Base-by-base conservation (phyloP, 2,888 invertebrate genomes). In the Hartigia nigra region DNA sequence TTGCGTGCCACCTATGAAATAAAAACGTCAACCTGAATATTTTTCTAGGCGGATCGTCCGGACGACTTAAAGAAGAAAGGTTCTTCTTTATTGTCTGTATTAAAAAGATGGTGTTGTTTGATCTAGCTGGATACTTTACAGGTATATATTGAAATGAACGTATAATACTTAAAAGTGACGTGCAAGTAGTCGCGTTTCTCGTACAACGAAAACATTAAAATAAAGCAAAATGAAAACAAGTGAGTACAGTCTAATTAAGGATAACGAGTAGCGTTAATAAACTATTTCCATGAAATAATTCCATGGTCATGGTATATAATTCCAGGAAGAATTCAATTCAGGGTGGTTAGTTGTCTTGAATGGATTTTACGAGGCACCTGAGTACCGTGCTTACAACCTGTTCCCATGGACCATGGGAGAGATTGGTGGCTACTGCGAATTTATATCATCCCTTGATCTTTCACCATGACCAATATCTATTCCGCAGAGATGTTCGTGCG, bases 321-420 rank as follows among this genome's bases (percentile, higher is more conserved):
- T 55, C 23, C 23, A 55, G 9, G 9, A 55, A 55, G 23, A 55
- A 23, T 55, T 55, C 23, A 55, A 2, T 23, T 55, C 39, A 55
- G 39, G 14, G 39, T 55, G 23, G 23, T 55, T 55, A 55, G 23
- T 55, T 55, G 39, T 55, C 39, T 32, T 12, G 34, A 11, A 34
- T n/a, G 12, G 11, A 36, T 75, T 74, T 31, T 12, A 39, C 37
- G 70, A 69, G 79, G 76, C 79, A 80, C 77, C 77, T 78, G 79
- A 77, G 75, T 37, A 23, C n/a, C 74, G 39, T 69, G 34, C 74
- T 79, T 80, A 72, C 77, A 77, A 82, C 81, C 81, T 80, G 82
- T 82, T 82, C 82, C 81, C 82, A 81, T 80, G 78, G 70, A 31
- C 76, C 23, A 39, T 23, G 5, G 39, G 23, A 2, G 9, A 55